Conservation (phyloP, 2,888 invertebrate genomes). For the Aradus depressus region DNA sequence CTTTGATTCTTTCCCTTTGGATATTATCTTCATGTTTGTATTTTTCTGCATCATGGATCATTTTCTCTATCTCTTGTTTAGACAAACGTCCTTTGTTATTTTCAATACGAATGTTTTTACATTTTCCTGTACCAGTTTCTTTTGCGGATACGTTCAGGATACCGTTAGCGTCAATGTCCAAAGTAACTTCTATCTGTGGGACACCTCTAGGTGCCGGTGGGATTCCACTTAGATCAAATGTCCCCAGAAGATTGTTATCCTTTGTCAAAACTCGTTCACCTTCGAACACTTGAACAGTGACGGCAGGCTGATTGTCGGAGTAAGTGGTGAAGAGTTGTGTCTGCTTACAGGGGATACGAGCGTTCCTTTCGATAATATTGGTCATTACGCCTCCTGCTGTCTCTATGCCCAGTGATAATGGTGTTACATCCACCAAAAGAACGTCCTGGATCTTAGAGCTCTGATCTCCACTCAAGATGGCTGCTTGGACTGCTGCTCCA, state of each 20-base stretch:
- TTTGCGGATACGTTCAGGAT: constrained; percentile 38
- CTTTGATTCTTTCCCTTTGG: constrained; percentile 36
- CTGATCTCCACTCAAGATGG: constrained; percentile 51
- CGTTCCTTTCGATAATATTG: constrained; percentile 39
- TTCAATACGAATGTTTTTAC: constrained; percentile 39
- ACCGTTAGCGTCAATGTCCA: constrained; percentile 49
- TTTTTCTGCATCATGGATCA: constrained; percentile 37
- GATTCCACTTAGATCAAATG: constrained; percentile 61
- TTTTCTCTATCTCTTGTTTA: constrained; percentile 42
- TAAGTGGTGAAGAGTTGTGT: constrained; percentile 73
- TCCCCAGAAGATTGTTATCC: constrained; percentile 76
- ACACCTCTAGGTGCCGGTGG: constrained; percentile 71
- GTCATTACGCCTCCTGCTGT: constrained; percentile 68
- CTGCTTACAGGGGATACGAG: constrained; percentile 43
- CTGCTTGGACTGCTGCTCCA: constrained; percentile 69
- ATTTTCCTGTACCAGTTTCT: constrained; percentile 39
- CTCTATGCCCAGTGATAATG: constrained; percentile 62
- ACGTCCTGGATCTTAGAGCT: constrained; percentile 59
- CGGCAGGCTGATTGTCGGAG: constrained; percentile 81
- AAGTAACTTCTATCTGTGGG: constrained; percentile 68
- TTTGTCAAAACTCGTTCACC: constrained; percentile 77
- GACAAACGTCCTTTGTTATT: constrained; percentile 41
- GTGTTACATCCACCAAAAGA: constrained; percentile 54
- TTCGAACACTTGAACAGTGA: constrained; percentile 74
- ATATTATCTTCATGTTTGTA: constrained; percentile 37